Base-by-base conservation (phyloP, 37 sponge, comb jelly and placozoan genomes). In the Amphimedon queenslandica region DNA sequence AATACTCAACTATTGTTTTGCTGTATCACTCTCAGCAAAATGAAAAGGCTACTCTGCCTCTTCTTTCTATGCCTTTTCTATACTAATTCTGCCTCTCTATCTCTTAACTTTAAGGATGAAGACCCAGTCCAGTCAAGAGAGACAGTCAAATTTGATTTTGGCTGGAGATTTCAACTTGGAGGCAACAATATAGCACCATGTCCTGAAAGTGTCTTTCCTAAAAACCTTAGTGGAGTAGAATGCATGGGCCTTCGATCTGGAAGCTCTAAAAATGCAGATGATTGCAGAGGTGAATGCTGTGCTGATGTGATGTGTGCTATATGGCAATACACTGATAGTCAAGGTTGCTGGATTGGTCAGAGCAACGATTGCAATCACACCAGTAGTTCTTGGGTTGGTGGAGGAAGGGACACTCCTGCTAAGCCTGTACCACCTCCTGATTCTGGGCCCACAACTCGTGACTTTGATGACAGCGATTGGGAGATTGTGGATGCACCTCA, bases 401-500 rank as follows among this genome's bases (percentile, higher is more conserved):
- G 76, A 10, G 71, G 70, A 38, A 67, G 77, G 34, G 11, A 16
- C 0, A 32, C 37, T 16, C 82, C 82, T 40, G 77, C 84, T 18
- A 4, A n/a, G 35, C 76, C 76, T 3, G 71, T 66, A 2, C 63
- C 76, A 16, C 77, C 77, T 1, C 55, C 71, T 21, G 55, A 20
- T 21, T 61, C 28, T 28, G 84, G 84, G 0, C 84, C 84, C 4
- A 32, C 72, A 4, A 58, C 70, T 18, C 61, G 64, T 23, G 71
- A 57, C 71, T 82, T 69, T 64, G 71, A 82, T 61, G 84, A 82
- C 72, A 70, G 68, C 40, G 35, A 57, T 6, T 82, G 84, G 84
- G 84, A 75, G 75, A 18, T 82, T 18, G 71, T 82, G 1, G 84
- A 82, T 60, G 58, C 63, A 13, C 84, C 84, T 28, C 84, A 82